These are phyloP conservation scores for Bimastos eiseni DNA, from an alignment of 2,888 invertebrate species.

Conservation along the genomic window DNA sequence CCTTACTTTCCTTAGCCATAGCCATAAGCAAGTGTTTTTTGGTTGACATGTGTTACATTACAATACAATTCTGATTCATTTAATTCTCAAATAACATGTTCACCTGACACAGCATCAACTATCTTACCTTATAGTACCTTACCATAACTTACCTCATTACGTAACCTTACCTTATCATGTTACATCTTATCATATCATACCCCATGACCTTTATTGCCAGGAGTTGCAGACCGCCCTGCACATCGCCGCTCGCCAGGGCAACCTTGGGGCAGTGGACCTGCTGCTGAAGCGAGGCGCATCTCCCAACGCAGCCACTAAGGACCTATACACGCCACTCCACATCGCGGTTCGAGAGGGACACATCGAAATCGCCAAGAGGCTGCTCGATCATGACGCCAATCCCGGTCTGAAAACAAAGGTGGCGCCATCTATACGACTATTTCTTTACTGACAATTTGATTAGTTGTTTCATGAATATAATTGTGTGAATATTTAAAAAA, in stretches of 20 bases:
- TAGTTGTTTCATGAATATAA: neutral
- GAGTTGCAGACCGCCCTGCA: slow-evolving; percentile 85
- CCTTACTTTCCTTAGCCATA: no score
- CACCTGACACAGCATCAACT: no score
- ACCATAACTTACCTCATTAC: neutral
- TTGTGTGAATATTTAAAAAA: neutral
- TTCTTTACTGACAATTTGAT: neutral
- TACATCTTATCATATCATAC: neutral
- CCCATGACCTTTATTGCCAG: slow-evolving; percentile 17
- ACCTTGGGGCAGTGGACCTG: slow-evolving; percentile 70
- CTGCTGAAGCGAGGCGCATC: slow-evolving; percentile 90
- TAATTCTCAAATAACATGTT: no score
- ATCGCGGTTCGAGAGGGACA: slow-evolving; percentile 88
- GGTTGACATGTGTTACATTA: no score
- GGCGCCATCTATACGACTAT: neutral
- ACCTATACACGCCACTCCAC: slow-evolving; percentile 92
- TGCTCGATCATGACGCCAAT: slow-evolving; percentile 89
- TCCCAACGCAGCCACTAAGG: slow-evolving; percentile 85
- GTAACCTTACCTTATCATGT: neutral
- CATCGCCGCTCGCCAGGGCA: slow-evolving; percentile 97
- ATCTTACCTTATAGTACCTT: neutral
- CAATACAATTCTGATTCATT: no score
- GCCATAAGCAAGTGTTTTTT: no score
- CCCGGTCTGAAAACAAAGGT: slow-evolving; percentile 90
- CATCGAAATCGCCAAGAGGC: slow-evolving; percentile 92